Percentiles rank a stretch among this genome's conserved stretches.
Evolutionary conservation across 2,797 vertebrate species (phyloP).

Genomic region (Coendou prehensilis): DNA sequence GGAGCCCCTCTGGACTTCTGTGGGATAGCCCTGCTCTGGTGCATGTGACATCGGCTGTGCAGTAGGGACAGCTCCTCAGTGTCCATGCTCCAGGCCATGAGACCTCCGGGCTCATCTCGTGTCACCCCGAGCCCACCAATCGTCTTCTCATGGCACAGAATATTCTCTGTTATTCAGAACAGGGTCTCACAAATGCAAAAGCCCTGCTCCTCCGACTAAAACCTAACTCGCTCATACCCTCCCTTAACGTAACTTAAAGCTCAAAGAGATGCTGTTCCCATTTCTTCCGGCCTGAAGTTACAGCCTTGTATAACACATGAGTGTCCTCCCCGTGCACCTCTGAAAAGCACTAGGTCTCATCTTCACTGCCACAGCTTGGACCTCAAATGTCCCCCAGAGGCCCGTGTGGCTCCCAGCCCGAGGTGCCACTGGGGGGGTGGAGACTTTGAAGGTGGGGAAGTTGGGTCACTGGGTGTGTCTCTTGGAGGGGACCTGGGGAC

Average conservation of each 20-base stretch:
- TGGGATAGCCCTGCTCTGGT: background rate
- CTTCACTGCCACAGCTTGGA: background rate
- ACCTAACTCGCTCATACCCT: background rate
- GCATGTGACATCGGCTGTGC: background rate
- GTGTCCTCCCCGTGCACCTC: background rate
- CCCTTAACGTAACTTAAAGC: background rate
- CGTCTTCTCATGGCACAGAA: background rate
- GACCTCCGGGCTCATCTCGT: too few relatives aligned
- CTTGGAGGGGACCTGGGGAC: background rate
- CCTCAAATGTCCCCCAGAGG: background rate
- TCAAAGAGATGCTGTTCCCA: background rate
- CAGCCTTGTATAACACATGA: background rate
- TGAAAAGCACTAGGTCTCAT: background rate
- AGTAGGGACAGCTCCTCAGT: background rate
- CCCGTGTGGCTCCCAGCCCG: background rate
- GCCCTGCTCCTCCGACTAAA: background rate
- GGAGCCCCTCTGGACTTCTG: background rate
- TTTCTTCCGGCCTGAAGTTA: slow-evolving; percentile 2
- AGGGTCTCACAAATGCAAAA: background rate
- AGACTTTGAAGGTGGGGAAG: background rate
- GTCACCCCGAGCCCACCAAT: too few relatives aligned
- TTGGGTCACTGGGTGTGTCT: background rate
- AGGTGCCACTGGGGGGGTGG: background rate
- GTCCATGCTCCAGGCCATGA: too few relatives aligned
- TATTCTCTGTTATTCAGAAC: background rate